Evolutionary conservation across 2,797 vertebrate genomes (phyloP), one percentile per base, ranked within the genome.

Genomic region (Rousettus madagascariensis): DNA sequence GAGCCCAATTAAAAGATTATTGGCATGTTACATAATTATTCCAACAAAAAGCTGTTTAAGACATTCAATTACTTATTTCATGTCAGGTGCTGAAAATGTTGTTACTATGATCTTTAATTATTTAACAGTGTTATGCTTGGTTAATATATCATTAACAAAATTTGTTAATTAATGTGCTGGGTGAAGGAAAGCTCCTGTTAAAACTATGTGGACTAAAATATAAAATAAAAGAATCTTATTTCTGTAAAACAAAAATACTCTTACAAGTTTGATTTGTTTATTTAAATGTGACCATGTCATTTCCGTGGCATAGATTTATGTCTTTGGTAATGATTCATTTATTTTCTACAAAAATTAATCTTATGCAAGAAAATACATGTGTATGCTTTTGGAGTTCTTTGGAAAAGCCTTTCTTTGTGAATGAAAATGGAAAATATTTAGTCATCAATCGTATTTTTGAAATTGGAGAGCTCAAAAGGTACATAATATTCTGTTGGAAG

Each of bases 121-220:
- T 65, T 90, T 96, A 89, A 69, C 57, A 95, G 1, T 71, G 28
- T 46, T 91, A 57, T 96, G 43, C 57, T 91, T 90, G 66, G 92
- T 85, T 94, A 91, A 90, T 53, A n/a, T 46, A 43, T 88, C 46
- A 93, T 79, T 94, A 89, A 49, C 28, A 74, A 93, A 63, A 87
- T 93, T 94, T 95, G 84, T 77, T 93, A 97, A 97, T 97, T 97
- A 97, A 96, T 94, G 57, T 93, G 86, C 85, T 66, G 46, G 53
- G 93, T 63, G 77, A 43, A 24, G 77, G 91, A 84, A 91, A 6
- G 13, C 51, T 97, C 87, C 28, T 89, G 68, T 5, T 41, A 22
- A 49, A 41, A 12, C 16, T 91, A 38, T 83, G 22, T 86, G 41
- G 2, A 36, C 20, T 57, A 30, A 77, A 96, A 88, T 94, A 33